Percentiles rank a stretch among this genome's conserved stretches.
Conservation (phyloP, 2,888 invertebrate genomes). For the Melanostoma mellinum region DNA sequence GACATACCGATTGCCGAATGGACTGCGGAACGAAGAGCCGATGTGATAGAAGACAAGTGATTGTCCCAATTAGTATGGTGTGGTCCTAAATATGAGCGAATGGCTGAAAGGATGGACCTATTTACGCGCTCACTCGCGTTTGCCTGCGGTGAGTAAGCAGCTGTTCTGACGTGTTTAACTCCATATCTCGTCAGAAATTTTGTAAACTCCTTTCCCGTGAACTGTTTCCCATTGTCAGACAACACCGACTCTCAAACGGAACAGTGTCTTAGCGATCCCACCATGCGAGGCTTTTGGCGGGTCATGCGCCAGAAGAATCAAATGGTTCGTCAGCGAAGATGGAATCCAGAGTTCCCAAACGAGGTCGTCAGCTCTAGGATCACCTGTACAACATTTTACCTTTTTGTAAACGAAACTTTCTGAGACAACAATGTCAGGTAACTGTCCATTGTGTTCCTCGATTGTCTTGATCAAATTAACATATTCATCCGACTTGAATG, state of each 20-base stretch:
- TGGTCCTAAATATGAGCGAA: slow-evolving; percentile 49
- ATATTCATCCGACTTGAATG: slow-evolving; percentile 3
- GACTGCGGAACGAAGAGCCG: background rate
- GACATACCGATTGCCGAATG: slow-evolving; percentile 29
- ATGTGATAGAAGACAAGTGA: background rate
- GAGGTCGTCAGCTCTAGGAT: slow-evolving; percentile 3
- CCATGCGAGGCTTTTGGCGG: slow-evolving; percentile 22
- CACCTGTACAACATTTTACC: background rate
- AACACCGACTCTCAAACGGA: slow-evolving; percentile 70
- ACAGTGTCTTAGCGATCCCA: slow-evolving; percentile 2
- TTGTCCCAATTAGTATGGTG: slow-evolving; percentile 13
- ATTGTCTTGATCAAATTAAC: background rate
- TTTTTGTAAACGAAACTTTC: background rate
- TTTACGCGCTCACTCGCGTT: slow-evolving; percentile 62
- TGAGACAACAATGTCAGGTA: background rate
- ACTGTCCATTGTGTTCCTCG: background rate
- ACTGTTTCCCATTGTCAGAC: slow-evolving; percentile 75
- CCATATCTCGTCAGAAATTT: slow-evolving; percentile 29
- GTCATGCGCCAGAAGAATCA: background rate
- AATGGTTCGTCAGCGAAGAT: background rate
- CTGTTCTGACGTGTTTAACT: slow-evolving; percentile 30
- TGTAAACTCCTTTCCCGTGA: slow-evolving; percentile 57
- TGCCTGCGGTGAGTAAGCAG: slow-evolving; percentile 50
- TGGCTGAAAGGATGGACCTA: slow-evolving; percentile 44
- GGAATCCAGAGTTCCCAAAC: slow-evolving; percentile 27